Percentiles rank a stretch among this genome's conserved stretches.
Conservation (phyloP, 2,888 invertebrate species). For the Dynastes hyllus region DNA sequence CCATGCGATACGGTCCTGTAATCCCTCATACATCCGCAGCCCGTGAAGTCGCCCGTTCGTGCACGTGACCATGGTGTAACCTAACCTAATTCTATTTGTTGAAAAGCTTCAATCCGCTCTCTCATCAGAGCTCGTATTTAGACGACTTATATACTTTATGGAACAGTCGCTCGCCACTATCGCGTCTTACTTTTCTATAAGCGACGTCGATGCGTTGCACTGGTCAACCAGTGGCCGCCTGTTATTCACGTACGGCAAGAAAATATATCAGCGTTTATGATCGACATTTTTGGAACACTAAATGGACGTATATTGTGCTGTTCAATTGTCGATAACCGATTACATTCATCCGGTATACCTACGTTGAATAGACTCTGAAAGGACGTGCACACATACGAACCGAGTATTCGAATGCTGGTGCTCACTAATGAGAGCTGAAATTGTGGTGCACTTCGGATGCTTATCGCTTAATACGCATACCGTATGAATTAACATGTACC, state of each 20-base stretch:
- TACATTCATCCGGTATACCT: slow-evolving; percentile 47
- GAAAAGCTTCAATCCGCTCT: slow-evolving; percentile 62
- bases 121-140: slow-evolving; percentile 62
- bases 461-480: slow-evolving; percentile 13
- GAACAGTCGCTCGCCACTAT: slow-evolving; percentile 57
- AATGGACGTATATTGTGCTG: slow-evolving; percentile 63
- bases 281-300: slow-evolving; percentile 62
- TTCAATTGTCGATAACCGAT: slow-evolving; percentile 60
- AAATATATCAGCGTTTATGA: slow-evolving; percentile 64
- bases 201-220: slow-evolving; percentile 19
- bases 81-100: slow-evolving; percentile 65
- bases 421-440: neutral
- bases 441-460: neutral
- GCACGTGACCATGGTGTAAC: slow-evolving; percentile 60
- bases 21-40: slow-evolving; percentile 10
- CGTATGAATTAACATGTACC: slow-evolving; percentile 17
- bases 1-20: neutral
- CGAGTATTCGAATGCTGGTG: neutral
- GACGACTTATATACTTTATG: slow-evolving; percentile 62
- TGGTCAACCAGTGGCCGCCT: slow-evolving; percentile 51
- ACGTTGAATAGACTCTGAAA: slow-evolving; percentile 13
- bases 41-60: slow-evolving; percentile 16
- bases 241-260: slow-evolving; percentile 57
- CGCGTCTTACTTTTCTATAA: slow-evolving; percentile 35
- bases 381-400: neutral